Percentiles rank a stretch among this genome's conserved stretches.
These are phyloP conservation scores for Umimayanthus kanabou DNA, from an alignment of 92 coral and sea anemone species.

Conservation along the genomic window DNA sequence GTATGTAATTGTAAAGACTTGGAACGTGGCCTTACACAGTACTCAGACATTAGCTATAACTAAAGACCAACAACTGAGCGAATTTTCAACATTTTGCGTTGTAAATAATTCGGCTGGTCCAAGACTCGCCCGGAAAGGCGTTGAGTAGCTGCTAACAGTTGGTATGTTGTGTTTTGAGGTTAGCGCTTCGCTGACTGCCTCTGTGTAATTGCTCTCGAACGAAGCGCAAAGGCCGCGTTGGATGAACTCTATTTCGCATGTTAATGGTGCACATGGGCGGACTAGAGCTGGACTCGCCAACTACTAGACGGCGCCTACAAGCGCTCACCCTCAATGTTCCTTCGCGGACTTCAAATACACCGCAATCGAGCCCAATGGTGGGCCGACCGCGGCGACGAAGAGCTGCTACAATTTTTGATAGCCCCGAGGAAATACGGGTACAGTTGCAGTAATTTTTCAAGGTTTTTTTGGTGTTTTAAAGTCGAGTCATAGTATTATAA, in stretches of 20 bases:
- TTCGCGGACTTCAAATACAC: constrained; percentile 25
- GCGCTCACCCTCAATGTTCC: constrained; percentile 23
- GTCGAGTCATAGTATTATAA: not conserved
- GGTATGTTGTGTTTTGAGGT: constrained; percentile 23
- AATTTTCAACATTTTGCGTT: not conserved
- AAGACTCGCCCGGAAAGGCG: constrained; percentile 8
- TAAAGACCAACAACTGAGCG: not conserved
- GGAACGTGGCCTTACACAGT: not conserved
- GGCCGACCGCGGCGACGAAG: constrained; percentile 40
- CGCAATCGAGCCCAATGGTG: constrained; percentile 40
- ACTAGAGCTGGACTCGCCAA: constrained; percentile 38
- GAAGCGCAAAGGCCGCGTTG: constrained; percentile 24
- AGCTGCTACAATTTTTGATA: constrained; percentile 42
- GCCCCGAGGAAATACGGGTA: constrained; percentile 51
- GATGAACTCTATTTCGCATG: constrained; percentile 13
- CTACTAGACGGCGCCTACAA: constrained; percentile 39
- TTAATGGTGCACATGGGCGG: constrained; percentile 48
- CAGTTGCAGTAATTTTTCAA: constrained; percentile 11
- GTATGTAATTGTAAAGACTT: constrained; percentile 2
- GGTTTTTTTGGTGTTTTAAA: constrained; percentile 9
- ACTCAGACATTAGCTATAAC: not conserved
- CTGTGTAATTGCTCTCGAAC: constrained; percentile 15
- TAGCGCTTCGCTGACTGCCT: constrained; percentile 24
- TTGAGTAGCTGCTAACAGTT: constrained; percentile 39
- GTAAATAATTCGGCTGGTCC: not conserved